These are phyloP conservation scores for Pygoscelis adeliae DNA, from an alignment of 2,113 vertebrate species.

Conservation along the genomic window DNA sequence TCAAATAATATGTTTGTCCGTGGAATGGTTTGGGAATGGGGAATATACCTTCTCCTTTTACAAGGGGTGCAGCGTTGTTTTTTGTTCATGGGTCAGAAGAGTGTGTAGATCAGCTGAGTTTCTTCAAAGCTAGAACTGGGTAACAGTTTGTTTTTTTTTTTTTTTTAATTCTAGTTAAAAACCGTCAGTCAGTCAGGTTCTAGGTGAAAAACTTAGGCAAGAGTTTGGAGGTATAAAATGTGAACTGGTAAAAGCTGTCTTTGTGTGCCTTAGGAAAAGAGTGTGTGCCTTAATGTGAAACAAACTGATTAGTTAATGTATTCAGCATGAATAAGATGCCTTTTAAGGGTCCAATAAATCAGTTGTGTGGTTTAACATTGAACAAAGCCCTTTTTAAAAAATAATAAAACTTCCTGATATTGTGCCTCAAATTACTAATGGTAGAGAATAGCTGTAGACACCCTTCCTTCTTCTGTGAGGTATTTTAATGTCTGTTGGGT, in stretches of 20 bases:
- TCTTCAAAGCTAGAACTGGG: not conserved
- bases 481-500: not conserved
- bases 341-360: not conserved
- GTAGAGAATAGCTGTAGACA: not conserved
- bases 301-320: not conserved
- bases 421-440: not conserved
- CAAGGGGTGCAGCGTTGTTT: rapidly evolving
- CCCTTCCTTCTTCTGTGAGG: not conserved
- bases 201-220: not conserved
- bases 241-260: not conserved
- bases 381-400: not conserved
- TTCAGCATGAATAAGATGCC: not conserved
- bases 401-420: not conserved
- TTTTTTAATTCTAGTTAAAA: not conserved
- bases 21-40: not conserved
- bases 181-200: rapidly evolving
- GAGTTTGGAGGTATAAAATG: not conserved
- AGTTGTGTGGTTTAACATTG: not conserved
- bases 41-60: not conserved
- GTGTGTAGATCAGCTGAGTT: not conserved
- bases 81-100: not conserved
- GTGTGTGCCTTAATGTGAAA: not conserved
- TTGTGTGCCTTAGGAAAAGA: not conserved
- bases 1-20: not conserved
- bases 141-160: not conserved